Evolutionary conservation across 2,888 invertebrate genomes (phyloP), one percentile per base, ranked within the genome.

Genomic region (Lasioglossum villosulum): DNA sequence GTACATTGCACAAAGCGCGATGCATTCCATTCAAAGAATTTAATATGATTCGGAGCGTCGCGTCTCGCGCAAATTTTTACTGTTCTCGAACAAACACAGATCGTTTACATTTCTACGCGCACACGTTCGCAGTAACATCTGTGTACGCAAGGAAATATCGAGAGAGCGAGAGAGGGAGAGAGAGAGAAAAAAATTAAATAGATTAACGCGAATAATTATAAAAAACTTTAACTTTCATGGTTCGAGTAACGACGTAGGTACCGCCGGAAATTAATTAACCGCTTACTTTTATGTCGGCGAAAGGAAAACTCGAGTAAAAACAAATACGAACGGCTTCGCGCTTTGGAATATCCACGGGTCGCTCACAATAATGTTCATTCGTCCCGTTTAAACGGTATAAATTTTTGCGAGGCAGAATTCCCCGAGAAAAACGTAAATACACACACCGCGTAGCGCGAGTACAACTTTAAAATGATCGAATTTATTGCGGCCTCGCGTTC

Each of bases 401-500:
- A 83, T 83, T 83, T 45, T 70, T 27, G 1, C 70, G 19, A 48
- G 42, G 52, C 56, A 75, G 78, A 78, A 63, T 78, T 52, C 42
- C 30, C 42, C 6, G 63, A 37, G 74, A 75, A 52, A 83, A 78
- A 73, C 68, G n/a, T n/a, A n/a, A 56, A 56, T 56, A 56, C 10
- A 27, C 42, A 16, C 23, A 5, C 23, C 23, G 73, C 34, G 74
- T 45, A 82, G 74, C 74, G 39, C 37, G 52, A 52, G 70, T 66
- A 71, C 83, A 84, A 84, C 83, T 83, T 84, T 84, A 83, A 83
- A 83, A 78, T 75, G 83, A 84, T 84, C 78, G 78, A 83, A 84
- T 84, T 84, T 84, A 84, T 83, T 71, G 73, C 83, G 16, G 45
- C 37, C n/a, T n/a, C 75, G 56, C 27, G 52, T 27, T 78, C 74